A percentile compares a stretch with the other conserved stretches of the same genome.
Conservation (phyloP, 2,888 invertebrate species). For the Tachina fera region DNA sequence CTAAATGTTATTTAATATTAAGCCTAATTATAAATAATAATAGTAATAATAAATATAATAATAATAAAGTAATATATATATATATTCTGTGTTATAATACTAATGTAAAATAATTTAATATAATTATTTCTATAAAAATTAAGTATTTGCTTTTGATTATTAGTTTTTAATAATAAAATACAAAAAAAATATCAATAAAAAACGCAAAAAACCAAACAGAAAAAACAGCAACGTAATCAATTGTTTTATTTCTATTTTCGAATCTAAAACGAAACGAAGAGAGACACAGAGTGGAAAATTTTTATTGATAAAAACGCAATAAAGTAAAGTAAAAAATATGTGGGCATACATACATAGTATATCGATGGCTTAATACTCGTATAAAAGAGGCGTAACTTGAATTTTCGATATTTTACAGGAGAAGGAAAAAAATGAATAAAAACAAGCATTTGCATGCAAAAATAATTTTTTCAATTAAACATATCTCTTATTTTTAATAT, state of each 20-base stretch:
- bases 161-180: conserved; percentile 70
- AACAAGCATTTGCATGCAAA: too few relatives aligned
- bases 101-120: conserved; percentile 68
- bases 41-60: conserved; percentile 27
- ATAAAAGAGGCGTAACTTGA: too few relatives aligned
- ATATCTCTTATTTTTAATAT: too few relatives aligned
- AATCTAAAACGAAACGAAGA: not conserved
- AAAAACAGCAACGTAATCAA: conserved; percentile 57
- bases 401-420: too few relatives aligned
- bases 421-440: too few relatives aligned
- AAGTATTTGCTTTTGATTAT: conserved; percentile 72
- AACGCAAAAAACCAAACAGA: conserved; percentile 67
- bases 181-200: conserved; percentile 67
- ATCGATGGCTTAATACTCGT: too few relatives aligned
- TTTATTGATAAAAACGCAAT: too few relatives aligned
- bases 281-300: too few relatives aligned
- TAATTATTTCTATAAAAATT: conserved; percentile 69
- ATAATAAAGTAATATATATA: conserved; percentile 26
- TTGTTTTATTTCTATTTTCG: conserved; percentile 51
- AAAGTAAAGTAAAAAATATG: too few relatives aligned
- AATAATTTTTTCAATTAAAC: too few relatives aligned
- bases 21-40: conserved; percentile 62
- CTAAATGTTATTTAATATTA: conserved; percentile 71
- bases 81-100: conserved; percentile 68
- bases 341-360: too few relatives aligned